A percentile compares a stretch with the other conserved stretches of the same genome.
These are phyloP conservation scores for Crypturellus undulatus DNA, from an alignment of 2,113 vertebrate species.

Conservation along the genomic window DNA sequence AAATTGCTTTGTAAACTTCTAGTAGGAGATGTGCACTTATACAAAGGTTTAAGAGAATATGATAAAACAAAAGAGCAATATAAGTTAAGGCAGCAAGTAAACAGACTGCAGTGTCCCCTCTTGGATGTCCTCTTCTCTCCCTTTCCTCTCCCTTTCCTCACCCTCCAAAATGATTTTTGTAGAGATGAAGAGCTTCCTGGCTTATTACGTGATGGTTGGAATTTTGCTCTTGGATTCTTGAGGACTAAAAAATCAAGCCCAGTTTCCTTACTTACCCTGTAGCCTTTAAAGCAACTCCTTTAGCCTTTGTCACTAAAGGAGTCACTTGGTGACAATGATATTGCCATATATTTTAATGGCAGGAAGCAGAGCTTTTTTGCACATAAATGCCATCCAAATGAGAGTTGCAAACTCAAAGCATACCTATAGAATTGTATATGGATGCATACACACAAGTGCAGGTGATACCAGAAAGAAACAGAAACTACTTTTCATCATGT, in stretches of 20 bases:
- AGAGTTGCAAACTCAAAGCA: background rate
- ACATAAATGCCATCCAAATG: background rate
- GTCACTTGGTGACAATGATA: background rate
- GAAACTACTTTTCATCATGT: background rate
- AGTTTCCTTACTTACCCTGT: background rate
- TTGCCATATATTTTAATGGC: background rate
- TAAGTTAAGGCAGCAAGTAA: background rate
- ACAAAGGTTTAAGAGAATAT: background rate
- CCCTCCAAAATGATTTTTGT: too few relatives aligned
- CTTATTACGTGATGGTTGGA: too few relatives aligned
- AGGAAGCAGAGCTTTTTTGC: background rate
- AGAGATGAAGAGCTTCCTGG: too few relatives aligned
- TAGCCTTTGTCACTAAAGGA: background rate
- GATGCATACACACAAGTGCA: background rate
- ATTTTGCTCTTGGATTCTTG: background rate
- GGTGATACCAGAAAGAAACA: accelerated
- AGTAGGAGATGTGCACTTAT: background rate
- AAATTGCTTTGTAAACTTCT: background rate
- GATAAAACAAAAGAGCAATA: background rate
- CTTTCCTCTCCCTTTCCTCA: too few relatives aligned
- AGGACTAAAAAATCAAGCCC: background rate
- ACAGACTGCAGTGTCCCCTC: background rate
- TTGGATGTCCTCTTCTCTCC: too few relatives aligned
- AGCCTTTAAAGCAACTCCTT: background rate
- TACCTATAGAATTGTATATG: background rate